Evolutionary conservation across 2,113 vertebrate species (phyloP), one percentile per base, ranked within the genome.

Genomic region (Opisthocomus hoazin): DNA sequence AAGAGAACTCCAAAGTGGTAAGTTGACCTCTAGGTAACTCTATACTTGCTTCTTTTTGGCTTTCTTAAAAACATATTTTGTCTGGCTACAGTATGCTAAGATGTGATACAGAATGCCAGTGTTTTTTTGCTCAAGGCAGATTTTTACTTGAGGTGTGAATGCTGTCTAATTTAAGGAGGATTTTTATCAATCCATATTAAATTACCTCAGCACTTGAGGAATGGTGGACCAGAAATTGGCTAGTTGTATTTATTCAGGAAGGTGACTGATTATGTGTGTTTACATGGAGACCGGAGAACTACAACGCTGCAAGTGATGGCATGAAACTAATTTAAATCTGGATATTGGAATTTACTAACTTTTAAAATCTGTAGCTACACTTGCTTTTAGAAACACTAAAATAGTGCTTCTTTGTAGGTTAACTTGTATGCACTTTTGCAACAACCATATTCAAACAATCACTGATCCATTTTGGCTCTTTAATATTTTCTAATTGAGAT

Each of bases 1-100:
- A 99, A 90, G 99, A 99, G 20, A 99, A 99, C 96, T 98, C 99
- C n/a, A 99, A 98, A 96, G 93, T 97, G 96, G 99, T 99, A 87
- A 89, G 98, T 96, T 68, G 57, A 82, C 41, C 14, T 80, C 60
- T 10, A 3, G 7, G 13, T 58, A 27, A 46, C 48, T 89, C 45
- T 20, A 1, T 9, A 11, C 11, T 65, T 73, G 10, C 14, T n/a
- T 7, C 5, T 41, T 32, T 48, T 34, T 36, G 6, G 2, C 27
- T 54, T 66, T 11, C 36, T 71, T 48, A 20, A 80, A 91, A 71
- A 32, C 61, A 4, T 1, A 1, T 51, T 79, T 89, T 73, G 5
- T 51, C 53, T 91, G 79, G 10, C 36, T 70, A 3, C 8, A 10
- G 29, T 85, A 10, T 70, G 24, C 18, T 34, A 18, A 83, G 27